Conservation (phyloP, 2,113 vertebrate species). For the Rhineura floridana region DNA sequence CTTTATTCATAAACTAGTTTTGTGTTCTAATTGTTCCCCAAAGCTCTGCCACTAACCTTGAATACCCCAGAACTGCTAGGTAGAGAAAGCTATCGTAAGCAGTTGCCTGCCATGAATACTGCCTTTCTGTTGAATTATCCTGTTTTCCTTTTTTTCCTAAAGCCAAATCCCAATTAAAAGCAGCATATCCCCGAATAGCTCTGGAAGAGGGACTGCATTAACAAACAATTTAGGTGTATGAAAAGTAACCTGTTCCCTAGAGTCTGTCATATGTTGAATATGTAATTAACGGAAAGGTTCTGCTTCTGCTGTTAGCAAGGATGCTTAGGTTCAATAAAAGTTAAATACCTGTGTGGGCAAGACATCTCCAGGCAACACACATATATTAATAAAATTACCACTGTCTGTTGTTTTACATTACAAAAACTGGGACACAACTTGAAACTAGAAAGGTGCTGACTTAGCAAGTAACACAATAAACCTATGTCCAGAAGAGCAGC, state of each 20-base stretch:
- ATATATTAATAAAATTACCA: conserved; percentile 45
- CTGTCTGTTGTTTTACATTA: conserved; percentile 41
- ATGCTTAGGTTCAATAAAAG: conserved; percentile 33
- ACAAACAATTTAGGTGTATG: conserved; percentile 53
- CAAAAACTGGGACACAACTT: conserved; percentile 60
- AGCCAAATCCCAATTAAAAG: conserved; percentile 56
- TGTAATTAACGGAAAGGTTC: conserved; percentile 39
- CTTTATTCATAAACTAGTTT: conserved; percentile 25
- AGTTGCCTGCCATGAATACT: conserved; percentile 25
- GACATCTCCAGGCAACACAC: conserved; percentile 35
- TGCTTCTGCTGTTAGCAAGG: neutral
- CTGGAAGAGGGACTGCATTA: conserved; percentile 31
- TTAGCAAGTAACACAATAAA: conserved; percentile 34
- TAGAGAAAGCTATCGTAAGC: conserved; percentile 44
- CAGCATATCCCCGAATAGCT: conserved; percentile 47
- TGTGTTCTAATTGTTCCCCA: conserved; percentile 37
- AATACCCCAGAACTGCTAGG: conserved; percentile 3
- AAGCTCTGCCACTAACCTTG: conserved; percentile 15
- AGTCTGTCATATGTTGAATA: conserved; percentile 1
- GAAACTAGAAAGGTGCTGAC: conserved; percentile 37
- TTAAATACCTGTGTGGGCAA: conserved; percentile 38
- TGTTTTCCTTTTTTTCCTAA: conserved; percentile 17
- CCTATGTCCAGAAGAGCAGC: neutral
- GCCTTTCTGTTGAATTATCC: conserved; percentile 40
- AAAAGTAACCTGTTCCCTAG: conserved; percentile 41